Evolutionary conservation across 2,888 invertebrate genomes (phyloP).

Genomic region (Melanargia galathea): DNA sequence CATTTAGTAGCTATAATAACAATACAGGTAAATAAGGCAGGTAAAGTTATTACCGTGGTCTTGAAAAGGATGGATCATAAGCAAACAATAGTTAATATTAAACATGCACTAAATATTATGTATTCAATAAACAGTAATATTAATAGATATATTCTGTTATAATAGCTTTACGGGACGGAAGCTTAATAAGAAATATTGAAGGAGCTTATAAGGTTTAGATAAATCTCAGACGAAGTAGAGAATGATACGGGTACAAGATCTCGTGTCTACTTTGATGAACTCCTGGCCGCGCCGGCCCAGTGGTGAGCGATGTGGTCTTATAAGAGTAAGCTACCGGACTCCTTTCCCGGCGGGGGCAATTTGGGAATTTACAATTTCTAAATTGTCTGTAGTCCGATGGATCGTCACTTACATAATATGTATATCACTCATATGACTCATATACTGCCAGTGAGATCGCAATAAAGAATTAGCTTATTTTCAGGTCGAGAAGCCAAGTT

Average conservation of each 20-base stretch:
- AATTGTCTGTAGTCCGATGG: too few species aligned
- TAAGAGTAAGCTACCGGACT: too few species aligned
- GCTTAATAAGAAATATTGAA: background rate
- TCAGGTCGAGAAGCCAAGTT: too few species aligned
- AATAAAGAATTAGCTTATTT: too few species aligned
- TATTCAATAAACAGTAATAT: background rate
- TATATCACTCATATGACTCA: too few species aligned
- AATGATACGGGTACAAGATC: background rate
- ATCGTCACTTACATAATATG: too few species aligned
- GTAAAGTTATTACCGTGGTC: background rate
- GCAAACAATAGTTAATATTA: background rate
- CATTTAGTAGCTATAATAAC: background rate
- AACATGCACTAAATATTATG: constrained; percentile 1
- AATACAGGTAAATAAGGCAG: background rate
- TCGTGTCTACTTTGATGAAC: background rate
- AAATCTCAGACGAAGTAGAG: background rate
- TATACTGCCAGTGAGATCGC: too few species aligned
- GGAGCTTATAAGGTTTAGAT: background rate
- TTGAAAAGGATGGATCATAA: background rate
- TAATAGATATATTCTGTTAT: background rate
- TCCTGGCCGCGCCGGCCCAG: too few species aligned
- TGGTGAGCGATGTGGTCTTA: too few species aligned
- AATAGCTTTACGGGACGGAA: constrained; percentile 5
- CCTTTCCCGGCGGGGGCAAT: too few species aligned
- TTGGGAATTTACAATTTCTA: too few species aligned